Base-by-base conservation (phyloP, 2,797 vertebrate genomes). In the Syncerus caffer region DNA sequence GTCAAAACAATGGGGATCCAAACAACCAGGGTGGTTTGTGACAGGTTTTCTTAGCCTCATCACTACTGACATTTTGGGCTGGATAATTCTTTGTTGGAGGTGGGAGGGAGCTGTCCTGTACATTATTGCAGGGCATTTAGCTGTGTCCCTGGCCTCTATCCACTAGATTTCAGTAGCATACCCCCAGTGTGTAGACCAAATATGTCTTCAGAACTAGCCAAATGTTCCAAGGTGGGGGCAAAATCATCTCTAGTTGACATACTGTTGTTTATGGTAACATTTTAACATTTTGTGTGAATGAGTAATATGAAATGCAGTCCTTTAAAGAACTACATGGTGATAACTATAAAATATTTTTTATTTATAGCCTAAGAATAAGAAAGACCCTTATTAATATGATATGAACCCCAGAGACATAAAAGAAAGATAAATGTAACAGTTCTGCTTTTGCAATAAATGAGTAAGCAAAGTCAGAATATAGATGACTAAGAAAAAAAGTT, bases 361-460 rank as follows among this genome's bases (percentile, higher is more conserved):
- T 83, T 95, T 93, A 47, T 84, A 91, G 27, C 51, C 64, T 55
- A 31, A 82, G 51, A 89, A 13, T 71, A 29, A 34, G n/a, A 86
- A 92, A 95, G 21, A 58, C n/a, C n/a, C 90, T 83, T 92, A 45
- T 95, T 74, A 87, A 86, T 91, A 82, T 67, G 83, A 45, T 55
- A 80, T 13, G 47, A 95, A 91, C 60, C 50, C 47, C 60, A 91
- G 74, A 74, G 50, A 89, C 15, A 82, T 29, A 93, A 64, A 83
- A 71, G 21, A 88, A 76, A 6, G 21, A 78, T 45, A 57, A 50
- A 74, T 45, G 38, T 88, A 57, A 58, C 27, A 84, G 34, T 50
- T 94, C n/a, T 67, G 27, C 57, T 92, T 94, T 92, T 29, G 10
- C 42, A 85, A 25, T 38, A 55, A 83, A 53, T 82, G 82, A 74